Conservation (phyloP, 2,888 invertebrate species). For the Spilarctia lutea region DNA sequence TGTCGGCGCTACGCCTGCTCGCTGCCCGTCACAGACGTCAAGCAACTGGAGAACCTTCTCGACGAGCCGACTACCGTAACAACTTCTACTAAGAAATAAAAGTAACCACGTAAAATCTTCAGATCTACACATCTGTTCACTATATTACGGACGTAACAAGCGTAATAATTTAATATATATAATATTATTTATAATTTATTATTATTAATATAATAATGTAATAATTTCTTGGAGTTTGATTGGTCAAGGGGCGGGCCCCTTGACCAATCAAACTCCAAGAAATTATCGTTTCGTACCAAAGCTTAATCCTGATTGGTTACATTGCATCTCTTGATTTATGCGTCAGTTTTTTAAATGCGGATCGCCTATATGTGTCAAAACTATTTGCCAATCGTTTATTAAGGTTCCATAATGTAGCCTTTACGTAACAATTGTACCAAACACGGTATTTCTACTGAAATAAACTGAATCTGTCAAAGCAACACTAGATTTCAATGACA, state of each 20-base stretch:
- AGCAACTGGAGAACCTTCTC: conserved; percentile 87
- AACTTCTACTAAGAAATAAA: conserved; percentile 44
- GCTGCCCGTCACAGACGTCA: conserved; percentile 90
- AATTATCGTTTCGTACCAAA: too few species aligned
- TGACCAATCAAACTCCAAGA: too few species aligned
- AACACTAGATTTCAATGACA: background rate
- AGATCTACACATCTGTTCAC: conserved; percentile 38
- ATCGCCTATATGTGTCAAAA: background rate
- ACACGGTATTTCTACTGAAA: background rate
- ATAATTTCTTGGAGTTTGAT: too few species aligned
- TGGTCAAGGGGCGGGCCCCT: background rate
- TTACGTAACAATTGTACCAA: background rate
- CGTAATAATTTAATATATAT: too few species aligned
- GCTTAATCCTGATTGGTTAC: too few species aligned
- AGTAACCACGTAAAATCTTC: conserved; percentile 22
- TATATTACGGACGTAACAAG: conserved; percentile 29
- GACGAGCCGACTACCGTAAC: conserved; percentile 70
- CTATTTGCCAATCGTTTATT: background rate
- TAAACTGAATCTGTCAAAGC: too few species aligned
- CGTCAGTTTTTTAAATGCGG: too few species aligned
- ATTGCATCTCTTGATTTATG: too few species aligned
- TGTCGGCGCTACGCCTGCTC: conserved; percentile 92
- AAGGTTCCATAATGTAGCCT: background rate
- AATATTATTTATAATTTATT: too few species aligned
- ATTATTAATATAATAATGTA: too few species aligned